Evolutionary conservation across 2,888 invertebrate species (phyloP).

Genomic region (Hermaeophaga mercurialis): DNA sequence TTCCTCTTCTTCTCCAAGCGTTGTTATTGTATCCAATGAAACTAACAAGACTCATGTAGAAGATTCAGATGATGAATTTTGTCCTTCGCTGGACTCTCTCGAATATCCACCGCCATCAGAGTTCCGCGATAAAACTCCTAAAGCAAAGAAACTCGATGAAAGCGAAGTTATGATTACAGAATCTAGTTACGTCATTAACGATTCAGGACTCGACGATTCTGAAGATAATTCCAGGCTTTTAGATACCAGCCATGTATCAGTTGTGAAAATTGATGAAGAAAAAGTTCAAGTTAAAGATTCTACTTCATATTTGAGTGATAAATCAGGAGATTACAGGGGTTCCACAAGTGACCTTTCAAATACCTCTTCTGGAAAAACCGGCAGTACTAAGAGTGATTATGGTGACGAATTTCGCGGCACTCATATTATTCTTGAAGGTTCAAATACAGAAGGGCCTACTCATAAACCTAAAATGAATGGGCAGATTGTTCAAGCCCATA

Average conservation of each 20-base stretch:
- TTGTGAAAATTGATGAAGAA: constrained; percentile 86
- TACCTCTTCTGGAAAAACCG: constrained; percentile 52
- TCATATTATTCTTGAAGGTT: constrained; percentile 60
- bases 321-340: constrained; percentile 47
- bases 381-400: constrained; percentile 52
- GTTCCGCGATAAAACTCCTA: constrained; percentile 55
- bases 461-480: constrained; percentile 59
- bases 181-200: constrained; percentile 71
- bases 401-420: constrained; percentile 58
- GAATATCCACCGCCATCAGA: constrained; percentile 63
- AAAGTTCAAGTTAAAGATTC: constrained; percentile 77
- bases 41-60: constrained; percentile 72
- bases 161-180: constrained; percentile 82
- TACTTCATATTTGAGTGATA: constrained; percentile 52
- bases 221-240: constrained; percentile 54
- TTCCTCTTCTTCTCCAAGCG: constrained; percentile 58
- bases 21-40: constrained; percentile 79
- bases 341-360: constrained; percentile 57
- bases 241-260: constrained; percentile 90
- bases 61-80: constrained; percentile 75
- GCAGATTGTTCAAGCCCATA: constrained; percentile 52
- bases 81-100: constrained; percentile 75
- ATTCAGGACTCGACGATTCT: constrained; percentile 67
- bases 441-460: constrained; percentile 42
- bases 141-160: constrained; percentile 74